These are phyloP conservation scores for Malacosoma neustria DNA, from an alignment of 2,888 invertebrate species.

Conservation along the genomic window DNA sequence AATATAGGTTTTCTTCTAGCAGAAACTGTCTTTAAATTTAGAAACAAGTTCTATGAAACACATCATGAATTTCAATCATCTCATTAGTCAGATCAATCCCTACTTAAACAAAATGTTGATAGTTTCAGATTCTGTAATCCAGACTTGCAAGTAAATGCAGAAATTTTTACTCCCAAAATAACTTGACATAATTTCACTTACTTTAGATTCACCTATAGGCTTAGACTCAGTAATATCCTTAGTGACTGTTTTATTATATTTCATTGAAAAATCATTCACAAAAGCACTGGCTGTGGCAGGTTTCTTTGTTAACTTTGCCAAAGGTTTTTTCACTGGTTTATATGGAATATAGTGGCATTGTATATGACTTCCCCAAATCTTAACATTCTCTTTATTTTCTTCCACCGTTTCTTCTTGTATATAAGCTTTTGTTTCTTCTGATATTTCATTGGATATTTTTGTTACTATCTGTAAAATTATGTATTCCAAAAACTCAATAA, in stretches of 20 bases:
- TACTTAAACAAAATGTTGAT: too few species aligned
- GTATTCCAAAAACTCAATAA: too few species aligned
- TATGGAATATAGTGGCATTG: conserved; percentile 56
- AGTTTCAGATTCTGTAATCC: too few species aligned
- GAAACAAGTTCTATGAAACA: too few species aligned
- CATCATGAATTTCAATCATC: too few species aligned
- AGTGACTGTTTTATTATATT: conserved; percentile 32
- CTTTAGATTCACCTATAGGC: conserved; percentile 32
- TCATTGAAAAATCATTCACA: conserved; percentile 68
- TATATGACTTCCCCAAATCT: conserved; percentile 62
- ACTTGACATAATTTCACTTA: too few species aligned
- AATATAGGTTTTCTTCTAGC: too few species aligned
- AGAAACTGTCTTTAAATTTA: too few species aligned
- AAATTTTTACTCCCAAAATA: too few species aligned
- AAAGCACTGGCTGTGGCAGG: conserved; percentile 46
- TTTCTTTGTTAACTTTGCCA: conserved; percentile 48
- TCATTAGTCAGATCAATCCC: too few species aligned
- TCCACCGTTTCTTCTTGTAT: conserved; percentile 46
- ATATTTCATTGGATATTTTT: conserved; percentile 53
- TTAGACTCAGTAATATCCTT: conserved; percentile 18
- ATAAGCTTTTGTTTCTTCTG: conserved; percentile 61
- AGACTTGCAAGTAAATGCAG: too few species aligned
- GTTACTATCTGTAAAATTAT: conserved; percentile 50
- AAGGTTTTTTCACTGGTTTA: conserved; percentile 43
- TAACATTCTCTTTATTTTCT: conserved; percentile 39